Evolutionary conservation across 2,797 vertebrate genomes (phyloP), one percentile per base, ranked within the genome.

Genomic region (Epinephelus awoara): DNA sequence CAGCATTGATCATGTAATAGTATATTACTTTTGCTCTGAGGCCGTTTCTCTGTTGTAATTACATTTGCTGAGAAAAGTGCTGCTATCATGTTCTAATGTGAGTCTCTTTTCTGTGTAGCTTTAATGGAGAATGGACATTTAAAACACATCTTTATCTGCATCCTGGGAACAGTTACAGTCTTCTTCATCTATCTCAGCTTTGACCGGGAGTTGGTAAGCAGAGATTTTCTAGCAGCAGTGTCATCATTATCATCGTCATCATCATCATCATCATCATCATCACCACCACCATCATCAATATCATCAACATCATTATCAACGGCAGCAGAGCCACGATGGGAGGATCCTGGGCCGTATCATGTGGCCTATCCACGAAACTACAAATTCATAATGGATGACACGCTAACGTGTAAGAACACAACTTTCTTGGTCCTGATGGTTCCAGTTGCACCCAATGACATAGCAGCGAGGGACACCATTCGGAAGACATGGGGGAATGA

Each of bases 401-500:
- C 92, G 0, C 63, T 81, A 0, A 93, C 89, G 11, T 96, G 94
- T 44, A 38, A 18, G 17, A 12, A 3, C 0, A 10, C 2, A 6
- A 1, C 49, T 0, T 96, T 96, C 86, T 78, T 96, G 81, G 75
- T 96, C 50, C 63, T 96, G 27, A 76, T 97, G 71, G 93, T 96
- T 17, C 92, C 73, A 0, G 64, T 93, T 3, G 40, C 79, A 0
- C 91, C 94, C 0, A 0, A 8, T 0, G 50, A 95, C 15, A 0
- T 27, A 0, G 25, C 3, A 0, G 67, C 40, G 0, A 76, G 96
- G 0, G 4, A 88, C 0, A 71, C 71, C 66, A 94, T 97, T 72
- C 91, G 96, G 21, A 76, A 58, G 11, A 96, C 95, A 0, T 97
- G 97, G 97, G 96, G 96, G 1, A 86, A 75, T 2, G 93, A 96